Base-by-base conservation (phyloP, 2,797 vertebrate species). In the Lepilemur septentrionalis region DNA sequence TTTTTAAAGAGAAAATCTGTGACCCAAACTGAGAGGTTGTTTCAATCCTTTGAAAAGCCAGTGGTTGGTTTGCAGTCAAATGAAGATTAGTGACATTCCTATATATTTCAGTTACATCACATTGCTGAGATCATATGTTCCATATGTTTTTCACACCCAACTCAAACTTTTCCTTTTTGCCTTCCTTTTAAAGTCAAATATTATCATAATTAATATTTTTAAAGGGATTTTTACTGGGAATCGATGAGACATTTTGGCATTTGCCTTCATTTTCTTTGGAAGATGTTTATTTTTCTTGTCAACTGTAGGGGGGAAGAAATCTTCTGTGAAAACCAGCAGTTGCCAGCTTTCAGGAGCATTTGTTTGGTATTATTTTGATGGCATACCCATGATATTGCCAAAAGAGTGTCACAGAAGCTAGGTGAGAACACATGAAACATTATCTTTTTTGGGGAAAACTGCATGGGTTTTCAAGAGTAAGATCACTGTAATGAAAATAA, bases 261-360 rank as follows among this genome's bases (percentile, higher is more conserved):
- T 95, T 78, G 69, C 91, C 95, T 97, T 95, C 80, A 95, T 97
- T 97, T 97, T 97, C 97, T 93, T 97, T 97, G 97, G 96, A 96
- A 96, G 94, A 96, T 96, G 89, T 94, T 97, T 98, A 92, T 98
- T 98, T 98, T 97, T 85, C 96, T 97, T 97, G 94, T 96, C 87
- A 96, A 94, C 97, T 96, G 35, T 88, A 90, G 63, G 91, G 87
- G 93, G 84, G 80, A 94, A 94, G 93, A 92, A 96, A 89, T 85
- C 94, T 88, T 73, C 95, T 96, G 72, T 94, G 96, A 94, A 97
- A 95, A 94, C 79, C 7, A 55, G 90, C 78, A 92, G 96, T 91
- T 61, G 89, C 57, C 89, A 63, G 84, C 89, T 82, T 76, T 96
- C 94, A 69, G 73, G 87, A 92, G 72, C 80, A 80, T 96, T 96